Conservation (phyloP, 1,140 invertebrate species). For the Drosophila kikkawai region DNA sequence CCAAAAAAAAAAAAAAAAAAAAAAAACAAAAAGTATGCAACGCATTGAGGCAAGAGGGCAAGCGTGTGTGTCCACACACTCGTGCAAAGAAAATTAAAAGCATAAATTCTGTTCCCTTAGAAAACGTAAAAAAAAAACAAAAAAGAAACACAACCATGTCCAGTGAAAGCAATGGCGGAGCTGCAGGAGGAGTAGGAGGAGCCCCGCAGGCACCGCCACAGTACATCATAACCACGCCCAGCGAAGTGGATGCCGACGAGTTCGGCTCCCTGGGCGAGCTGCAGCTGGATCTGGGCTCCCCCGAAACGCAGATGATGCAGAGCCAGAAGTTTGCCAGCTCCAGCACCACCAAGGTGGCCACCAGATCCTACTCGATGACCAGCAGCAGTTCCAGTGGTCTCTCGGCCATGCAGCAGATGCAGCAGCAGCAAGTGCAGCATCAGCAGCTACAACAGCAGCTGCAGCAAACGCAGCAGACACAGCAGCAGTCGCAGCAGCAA, state of each 20-base stretch:
- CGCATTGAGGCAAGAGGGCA: slow-evolving; percentile 32
- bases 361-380: slow-evolving; percentile 73
- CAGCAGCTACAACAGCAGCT: slow-evolving; percentile 20
- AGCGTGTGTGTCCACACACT: slow-evolving; percentile 3
- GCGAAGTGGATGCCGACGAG: slow-evolving; percentile 81
- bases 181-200: background rate
- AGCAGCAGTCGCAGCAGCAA: slow-evolving; percentile 20
- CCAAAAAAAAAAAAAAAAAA: background rate
- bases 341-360: slow-evolving; percentile 70
- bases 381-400: slow-evolving; percentile 55
- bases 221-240: slow-evolving; percentile 83
- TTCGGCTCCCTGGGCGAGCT: slow-evolving; percentile 68
- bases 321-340: slow-evolving; percentile 44
- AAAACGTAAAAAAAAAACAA: slow-evolving; percentile 1
- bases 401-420: slow-evolving; percentile 10
- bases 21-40: slow-evolving; percentile 35
- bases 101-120: slow-evolving; percentile 48
- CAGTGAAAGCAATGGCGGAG: slow-evolving; percentile 29
- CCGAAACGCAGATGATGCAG: slow-evolving; percentile 25
- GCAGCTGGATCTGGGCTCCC: slow-evolving; percentile 57
- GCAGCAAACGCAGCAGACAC: background rate
- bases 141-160: slow-evolving; percentile 34
- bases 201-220: slow-evolving; percentile 61
- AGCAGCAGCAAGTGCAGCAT: slow-evolving; percentile 8
- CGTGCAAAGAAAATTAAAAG: slow-evolving; percentile 28